phyloP scores from a whole-genome alignment of 2,797 vertebrate genomes.

The Austrolebias charrua region DNA sequence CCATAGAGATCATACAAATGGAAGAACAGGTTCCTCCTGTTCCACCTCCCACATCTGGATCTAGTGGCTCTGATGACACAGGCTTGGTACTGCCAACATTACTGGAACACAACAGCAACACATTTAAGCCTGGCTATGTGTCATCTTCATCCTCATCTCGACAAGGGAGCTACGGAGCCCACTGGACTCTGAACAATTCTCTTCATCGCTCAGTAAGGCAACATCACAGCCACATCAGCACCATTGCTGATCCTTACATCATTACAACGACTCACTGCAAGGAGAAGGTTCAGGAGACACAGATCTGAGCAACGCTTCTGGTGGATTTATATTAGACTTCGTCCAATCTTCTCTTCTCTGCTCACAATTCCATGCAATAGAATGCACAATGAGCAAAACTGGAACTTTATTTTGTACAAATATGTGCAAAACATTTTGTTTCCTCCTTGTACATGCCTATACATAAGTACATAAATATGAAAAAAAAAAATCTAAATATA shows the following conservation, averaged over 20 bases:
- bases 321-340: constrained; percentile 67
- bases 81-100: constrained; percentile 86
- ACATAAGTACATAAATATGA: constrained; percentile 84
- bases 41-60: constrained; percentile 77
- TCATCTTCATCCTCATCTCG: constrained; percentile 69
- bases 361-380: constrained; percentile 87
- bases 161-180: constrained; percentile 88
- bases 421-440: constrained; percentile 87
- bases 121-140: constrained; percentile 84
- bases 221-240: constrained; percentile 83
- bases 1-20: constrained; percentile 95
- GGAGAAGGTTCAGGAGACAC: constrained; percentile 98
- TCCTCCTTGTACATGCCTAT: constrained; percentile 94
- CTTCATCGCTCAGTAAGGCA: constrained; percentile 88
- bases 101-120: constrained; percentile 95
- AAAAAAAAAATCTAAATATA: constrained; percentile 67
- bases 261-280: constrained; percentile 94
- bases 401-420: constrained; percentile 94
- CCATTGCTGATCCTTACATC: constrained; percentile 88
- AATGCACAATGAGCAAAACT: constrained; percentile 89
- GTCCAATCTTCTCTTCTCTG: constrained; percentile 56
- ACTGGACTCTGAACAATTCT: constrained; percentile 96
- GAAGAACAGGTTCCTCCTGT: constrained; percentile 89
- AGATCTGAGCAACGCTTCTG: constrained; percentile 85
- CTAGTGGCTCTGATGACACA: constrained; percentile 87